Percentiles rank a stretch among this genome's conserved stretches.
Evolutionary conservation across 2,113 vertebrate species (phyloP).

Genomic region (Buteo buteo): DNA sequence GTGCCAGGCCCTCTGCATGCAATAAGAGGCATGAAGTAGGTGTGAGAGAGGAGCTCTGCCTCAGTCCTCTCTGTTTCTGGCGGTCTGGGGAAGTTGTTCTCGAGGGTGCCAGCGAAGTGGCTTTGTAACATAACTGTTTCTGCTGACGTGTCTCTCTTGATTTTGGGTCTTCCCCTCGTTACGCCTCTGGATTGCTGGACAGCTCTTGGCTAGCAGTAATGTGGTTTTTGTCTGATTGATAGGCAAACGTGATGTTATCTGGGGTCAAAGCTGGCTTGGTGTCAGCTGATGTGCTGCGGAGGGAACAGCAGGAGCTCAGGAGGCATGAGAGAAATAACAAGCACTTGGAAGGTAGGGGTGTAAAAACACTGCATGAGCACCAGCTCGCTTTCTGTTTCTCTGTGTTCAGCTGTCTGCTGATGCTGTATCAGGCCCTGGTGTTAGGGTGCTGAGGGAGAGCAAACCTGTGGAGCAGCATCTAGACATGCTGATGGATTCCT

Average conservation of each 20-base stretch:
- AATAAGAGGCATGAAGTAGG: accelerated
- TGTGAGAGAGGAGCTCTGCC: neutral
- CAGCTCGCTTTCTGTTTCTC: neutral
- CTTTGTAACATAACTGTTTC: accelerated
- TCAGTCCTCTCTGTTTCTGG: no score
- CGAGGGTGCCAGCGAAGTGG: accelerated
- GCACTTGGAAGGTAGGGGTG: constrained; percentile 81
- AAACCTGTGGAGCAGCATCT: neutral
- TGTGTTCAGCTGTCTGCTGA: neutral
- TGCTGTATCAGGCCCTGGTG: neutral
- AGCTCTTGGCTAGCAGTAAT: neutral
- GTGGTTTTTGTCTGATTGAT: neutral
- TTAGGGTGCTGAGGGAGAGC: neutral
- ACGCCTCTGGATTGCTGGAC: accelerated
- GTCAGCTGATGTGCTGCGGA: constrained; percentile 78
- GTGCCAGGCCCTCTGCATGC: neutral
- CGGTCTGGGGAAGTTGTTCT: neutral
- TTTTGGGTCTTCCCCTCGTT: accelerated
- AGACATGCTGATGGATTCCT: accelerated
- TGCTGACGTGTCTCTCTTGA: neutral
- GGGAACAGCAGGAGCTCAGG: constrained; percentile 83
- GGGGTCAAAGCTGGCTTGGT: constrained; percentile 85
- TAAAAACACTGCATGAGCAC: accelerated
- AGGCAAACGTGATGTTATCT: constrained; percentile 79
- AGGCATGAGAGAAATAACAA: constrained; percentile 72